phyloP scores from a whole-genome alignment of 2,797 vertebrate species.

The Lerista edwardsae region DNA sequence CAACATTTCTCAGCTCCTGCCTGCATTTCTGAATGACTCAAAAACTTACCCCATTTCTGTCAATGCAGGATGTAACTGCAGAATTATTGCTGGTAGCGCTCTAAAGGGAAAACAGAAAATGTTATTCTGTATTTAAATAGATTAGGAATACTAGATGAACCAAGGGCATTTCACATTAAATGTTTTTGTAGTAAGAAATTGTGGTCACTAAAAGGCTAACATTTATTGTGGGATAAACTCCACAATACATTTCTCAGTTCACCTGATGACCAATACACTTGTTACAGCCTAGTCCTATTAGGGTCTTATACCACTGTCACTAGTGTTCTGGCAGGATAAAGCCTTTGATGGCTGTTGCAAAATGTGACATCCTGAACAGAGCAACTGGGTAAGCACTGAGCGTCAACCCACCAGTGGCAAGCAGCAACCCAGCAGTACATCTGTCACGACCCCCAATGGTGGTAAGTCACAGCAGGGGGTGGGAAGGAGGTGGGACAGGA shows the following conservation, averaged over 20 bases:
- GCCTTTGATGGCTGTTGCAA: too few species aligned
- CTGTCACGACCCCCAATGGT: too few species aligned
- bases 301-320: too few species aligned
- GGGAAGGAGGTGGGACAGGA: too few species aligned
- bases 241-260: background rate
- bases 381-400: too few species aligned
- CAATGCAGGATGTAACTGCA: slow-evolving; percentile 78
- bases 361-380: too few species aligned
- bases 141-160: background rate
- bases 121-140: background rate
- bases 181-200: background rate
- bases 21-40: background rate
- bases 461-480: too few species aligned
- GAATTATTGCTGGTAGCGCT: slow-evolving; percentile 88
- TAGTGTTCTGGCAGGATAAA: too few species aligned
- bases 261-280: too few species aligned
- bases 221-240: background rate
- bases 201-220: background rate
- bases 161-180: background rate
- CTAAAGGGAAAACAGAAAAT: slow-evolving; percentile 74
- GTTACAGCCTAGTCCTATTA: too few species aligned
- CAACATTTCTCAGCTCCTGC: background rate
- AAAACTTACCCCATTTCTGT: slow-evolving; percentile 87
- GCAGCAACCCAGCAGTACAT: too few species aligned
- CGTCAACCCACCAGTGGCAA: too few species aligned